Evolutionary conservation across 2,797 vertebrate species (phyloP).

Genomic region (Phalloptychus januarius): DNA sequence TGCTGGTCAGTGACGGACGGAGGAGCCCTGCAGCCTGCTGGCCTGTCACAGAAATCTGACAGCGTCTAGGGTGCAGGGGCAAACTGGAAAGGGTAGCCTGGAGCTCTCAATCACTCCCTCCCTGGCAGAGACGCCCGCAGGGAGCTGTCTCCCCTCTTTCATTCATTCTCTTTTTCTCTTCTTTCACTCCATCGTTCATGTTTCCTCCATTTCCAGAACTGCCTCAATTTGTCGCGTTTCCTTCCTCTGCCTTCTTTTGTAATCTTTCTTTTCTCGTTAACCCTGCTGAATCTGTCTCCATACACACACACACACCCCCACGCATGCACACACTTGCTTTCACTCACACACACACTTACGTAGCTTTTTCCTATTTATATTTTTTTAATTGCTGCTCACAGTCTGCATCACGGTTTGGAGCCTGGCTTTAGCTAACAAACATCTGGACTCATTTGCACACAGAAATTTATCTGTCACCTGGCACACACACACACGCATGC

Average conservation of each 20-base stretch:
- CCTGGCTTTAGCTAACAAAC: constrained; percentile 46
- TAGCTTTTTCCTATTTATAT: background rate
- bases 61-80: constrained; percentile 67
- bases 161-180: constrained; percentile 54
- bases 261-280: constrained; percentile 12
- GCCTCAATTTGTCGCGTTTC: constrained; percentile 28
- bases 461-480: constrained; percentile 4
- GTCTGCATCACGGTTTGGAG: constrained; percentile 58
- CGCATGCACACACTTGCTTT: background rate
- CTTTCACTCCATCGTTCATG: constrained; percentile 43
- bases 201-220: constrained; percentile 44
- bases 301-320: background rate
- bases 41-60: constrained; percentile 78
- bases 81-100: constrained; percentile 67
- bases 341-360: background rate
- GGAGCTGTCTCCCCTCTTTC: constrained; percentile 58
- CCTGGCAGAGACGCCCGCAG: constrained; percentile 62
- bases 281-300: constrained; percentile 35
- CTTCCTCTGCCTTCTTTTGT: constrained; percentile 13
- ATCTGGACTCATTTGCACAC: constrained; percentile 39
- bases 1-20: constrained; percentile 62
- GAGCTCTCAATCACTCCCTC: constrained; percentile 69
- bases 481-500: constrained; percentile 22
- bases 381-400: constrained; percentile 35
- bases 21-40: constrained; percentile 67